Evolutionary conservation across 1,140 invertebrate species (phyloP).

Genomic region (Trypoxylus dichotomus): DNA sequence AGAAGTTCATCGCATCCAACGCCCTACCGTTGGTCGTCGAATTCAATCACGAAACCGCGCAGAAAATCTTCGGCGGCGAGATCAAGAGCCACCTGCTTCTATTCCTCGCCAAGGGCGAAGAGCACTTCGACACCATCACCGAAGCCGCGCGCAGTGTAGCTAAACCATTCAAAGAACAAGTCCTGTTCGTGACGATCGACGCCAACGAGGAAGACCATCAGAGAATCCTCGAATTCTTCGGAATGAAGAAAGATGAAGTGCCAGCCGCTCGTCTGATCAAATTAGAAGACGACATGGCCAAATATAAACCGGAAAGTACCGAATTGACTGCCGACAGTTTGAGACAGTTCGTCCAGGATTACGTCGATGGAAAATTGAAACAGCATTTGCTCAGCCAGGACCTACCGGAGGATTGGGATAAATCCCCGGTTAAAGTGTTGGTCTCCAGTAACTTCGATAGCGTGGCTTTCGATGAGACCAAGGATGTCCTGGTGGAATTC

Average conservation of each 20-base stretch:
- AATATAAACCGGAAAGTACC: slow-evolving; percentile 87
- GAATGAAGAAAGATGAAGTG: slow-evolving; percentile 90
- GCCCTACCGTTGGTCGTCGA: slow-evolving; percentile 93
- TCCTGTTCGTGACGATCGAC: slow-evolving; percentile 95
- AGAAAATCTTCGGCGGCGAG: slow-evolving; percentile 97
- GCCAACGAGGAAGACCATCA: slow-evolving; percentile 94
- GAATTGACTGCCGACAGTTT: slow-evolving; percentile 80
- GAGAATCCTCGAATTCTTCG: slow-evolving; percentile 98
- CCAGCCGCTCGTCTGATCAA: slow-evolving; percentile 92
- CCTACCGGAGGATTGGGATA: slow-evolving; percentile 96
- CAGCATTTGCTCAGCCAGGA: slow-evolving; percentile 93
- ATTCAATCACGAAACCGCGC: slow-evolving; percentile 96
- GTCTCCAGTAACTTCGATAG: slow-evolving; percentile 96
- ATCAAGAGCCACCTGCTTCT: slow-evolving; percentile 95
- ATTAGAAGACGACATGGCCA: slow-evolving; percentile 96
- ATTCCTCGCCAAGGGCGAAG: slow-evolving; percentile 89
- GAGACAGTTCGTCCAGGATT: slow-evolving; percentile 81
- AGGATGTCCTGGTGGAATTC: slow-evolving; percentile 98
- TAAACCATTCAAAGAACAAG: slow-evolving; percentile 86
- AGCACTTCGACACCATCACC: slow-evolving; percentile 74
- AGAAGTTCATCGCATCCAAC: slow-evolving; percentile 83
- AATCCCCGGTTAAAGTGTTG: slow-evolving; percentile 89
- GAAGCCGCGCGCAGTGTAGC: slow-evolving; percentile 79
- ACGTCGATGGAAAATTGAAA: slow-evolving; percentile 91
- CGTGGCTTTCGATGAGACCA: slow-evolving; percentile 84